Evolutionary conservation across 2,888 invertebrate species (phyloP), one percentile per base, ranked within the genome.

Genomic region (Hetaerina titia): DNA sequence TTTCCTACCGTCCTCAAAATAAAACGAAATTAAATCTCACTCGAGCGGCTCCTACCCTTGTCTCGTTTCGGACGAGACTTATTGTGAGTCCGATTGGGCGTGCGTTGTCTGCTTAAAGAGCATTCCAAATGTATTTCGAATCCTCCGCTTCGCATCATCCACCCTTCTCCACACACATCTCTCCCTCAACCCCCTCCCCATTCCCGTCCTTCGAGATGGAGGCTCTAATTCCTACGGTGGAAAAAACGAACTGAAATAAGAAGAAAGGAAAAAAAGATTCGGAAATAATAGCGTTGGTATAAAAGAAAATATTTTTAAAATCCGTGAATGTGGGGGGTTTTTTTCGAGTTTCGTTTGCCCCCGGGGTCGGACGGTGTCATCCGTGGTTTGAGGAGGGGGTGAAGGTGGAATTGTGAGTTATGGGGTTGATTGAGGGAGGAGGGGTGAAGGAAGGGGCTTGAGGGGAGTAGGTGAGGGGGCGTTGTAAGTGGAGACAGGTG

Each of bases 401-500:
- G 25, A 81, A 11, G 45, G 45, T 4, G 45, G 45, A 45, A 45
- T 45, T 1, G 45, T 31, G 81, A 81, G 81, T 81, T 81, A 81
- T 81, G 13, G 81, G 13, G 13, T 31, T 25, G 81, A 31, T 81
- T 31, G 81, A 81, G 81, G 25, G 81, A 31, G 81, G 7, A 45
- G 13, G 11, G 81, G 31, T 13, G 25, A 15, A 31, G 11, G 31
- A 25, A 7, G 81, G 25, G 45, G 45, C 45, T 45, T 45, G 45
- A 45, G 45, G 45, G 45, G 45, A 45, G 45, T 11, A 2, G 81
- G 89, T 4, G n/a, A 22, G 6, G 89, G 89, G 22, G 57, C n/a
- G n/a, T 89, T 58, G 89, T 58, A 58, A 56, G 58, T 57, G 89
- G 58, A 89, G 89, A 58, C 56, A 89, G 58, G 89, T 89, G 89